Evolutionary conservation across 92 coral and sea anemone genomes (phyloP), one percentile per base, ranked within the genome.

Genomic region (Galaxea fascicularis): DNA sequence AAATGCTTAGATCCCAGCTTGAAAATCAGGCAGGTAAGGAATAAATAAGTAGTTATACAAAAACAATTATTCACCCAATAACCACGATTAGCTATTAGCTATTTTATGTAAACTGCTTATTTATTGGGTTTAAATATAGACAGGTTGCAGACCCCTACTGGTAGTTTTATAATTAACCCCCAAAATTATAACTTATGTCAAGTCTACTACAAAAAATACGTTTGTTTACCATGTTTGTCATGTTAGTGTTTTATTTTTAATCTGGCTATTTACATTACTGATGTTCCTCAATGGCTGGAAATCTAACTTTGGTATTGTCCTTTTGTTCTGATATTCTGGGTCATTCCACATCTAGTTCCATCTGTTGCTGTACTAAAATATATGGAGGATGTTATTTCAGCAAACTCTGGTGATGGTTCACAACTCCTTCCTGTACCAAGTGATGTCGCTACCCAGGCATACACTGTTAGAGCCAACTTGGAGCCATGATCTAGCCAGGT

Each of bases 401-500:
- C 39, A 20, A 46, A 46, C 27, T 8, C 56, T 3, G 16, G 60
- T n/a, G 77, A 73, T 73, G 77, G 77, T 3, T 44, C 77, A 8
- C 28, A 46, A 45, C 77, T 73, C 77, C 27, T 73, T 16, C 77
- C 62, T 7, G 9, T 16, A 10, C 59, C 9, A 16, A n/a, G 28
- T 73, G 77, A 73, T 73, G 77, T 49, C 10, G 35, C 60, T 44
- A 10, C 77, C 35, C 60, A 73, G 28, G 28, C 13, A 22, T 73
- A 73, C 77, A 73, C 77, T 17, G 28, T 51, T 22, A 7, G 60
- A 46, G 77, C 77, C 4, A 73, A 46, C 60, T 21, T 73, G 77
- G 60, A 73, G 28, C 77, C 77, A 73, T 62, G 77, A 47, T 73
- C 77, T 73, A 73, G n/a, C 77, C 77, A 73, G 77, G 77, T 73